Evolutionary conservation across 2,888 invertebrate species (phyloP).

Genomic region (Macrophya alboannulata): DNA sequence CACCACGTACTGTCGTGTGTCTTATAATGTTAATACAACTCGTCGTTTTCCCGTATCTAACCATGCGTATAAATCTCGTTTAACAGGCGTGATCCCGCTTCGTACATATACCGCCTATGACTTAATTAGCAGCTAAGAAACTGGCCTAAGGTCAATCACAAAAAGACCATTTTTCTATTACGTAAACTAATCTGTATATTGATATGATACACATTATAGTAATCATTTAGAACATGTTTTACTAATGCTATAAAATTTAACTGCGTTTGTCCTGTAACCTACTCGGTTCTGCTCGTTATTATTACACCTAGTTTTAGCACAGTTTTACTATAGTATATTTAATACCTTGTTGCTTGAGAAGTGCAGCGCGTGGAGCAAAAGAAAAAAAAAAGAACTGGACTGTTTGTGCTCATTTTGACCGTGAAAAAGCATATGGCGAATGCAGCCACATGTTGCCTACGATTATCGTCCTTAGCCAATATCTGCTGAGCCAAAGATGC

Average conservation of each 20-base stretch:
- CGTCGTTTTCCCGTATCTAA: slow-evolving; percentile 27
- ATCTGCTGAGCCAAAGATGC: slow-evolving; percentile 11
- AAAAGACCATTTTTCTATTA: background rate
- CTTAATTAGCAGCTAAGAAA: slow-evolving; percentile 28
- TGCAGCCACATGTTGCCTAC: background rate
- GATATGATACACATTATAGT: background rate
- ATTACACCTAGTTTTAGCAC: background rate
- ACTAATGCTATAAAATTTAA: background rate
- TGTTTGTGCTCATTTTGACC: background rate
- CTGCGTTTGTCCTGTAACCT: background rate
- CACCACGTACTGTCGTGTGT: background rate
- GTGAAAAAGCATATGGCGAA: slow-evolving; percentile 41
- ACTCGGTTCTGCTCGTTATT: background rate
- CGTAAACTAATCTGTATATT: slow-evolving; percentile 8
- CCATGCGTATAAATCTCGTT: slow-evolving; percentile 23
- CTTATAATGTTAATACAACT: slow-evolving; percentile 26
- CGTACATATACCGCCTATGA: slow-evolving; percentile 16
- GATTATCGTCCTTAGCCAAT: slow-evolving; percentile 23
- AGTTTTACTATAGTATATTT: background rate
- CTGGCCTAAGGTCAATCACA: slow-evolving; percentile 18
- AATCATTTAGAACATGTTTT: slow-evolving; percentile 6
- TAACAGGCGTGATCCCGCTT: slow-evolving; percentile 24
- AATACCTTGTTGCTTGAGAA: background rate
- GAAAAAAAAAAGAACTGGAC: background rate
- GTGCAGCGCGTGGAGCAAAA: background rate